A percentile compares a stretch with the other conserved stretches of the same genome.
Evolutionary conservation across 1,140 invertebrate species (phyloP).

Genomic region (Schlechtendalia chinensis): DNA sequence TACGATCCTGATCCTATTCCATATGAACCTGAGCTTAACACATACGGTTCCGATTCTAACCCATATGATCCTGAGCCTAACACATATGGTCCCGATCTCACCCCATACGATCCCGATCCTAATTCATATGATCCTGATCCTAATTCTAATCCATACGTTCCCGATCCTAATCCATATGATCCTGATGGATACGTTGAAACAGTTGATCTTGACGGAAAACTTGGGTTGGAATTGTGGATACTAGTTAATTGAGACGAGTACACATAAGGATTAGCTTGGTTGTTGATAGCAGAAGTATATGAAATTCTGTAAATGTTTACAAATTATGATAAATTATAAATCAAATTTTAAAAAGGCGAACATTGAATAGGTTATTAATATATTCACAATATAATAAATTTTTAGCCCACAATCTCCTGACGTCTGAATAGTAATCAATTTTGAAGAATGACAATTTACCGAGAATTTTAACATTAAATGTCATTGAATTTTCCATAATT

Average conservation of each 20-base stretch:
- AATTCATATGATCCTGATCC: not conserved
- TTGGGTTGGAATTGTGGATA: not conserved
- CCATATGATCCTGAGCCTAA: not conserved
- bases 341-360: too few relatives aligned
- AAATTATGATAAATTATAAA: not conserved
- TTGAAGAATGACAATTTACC: too few relatives aligned
- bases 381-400: too few relatives aligned
- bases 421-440: too few relatives aligned
- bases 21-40: not conserved
- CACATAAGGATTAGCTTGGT: not conserved
- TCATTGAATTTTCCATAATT: too few relatives aligned
- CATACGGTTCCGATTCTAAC: too few relatives aligned
- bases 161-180: not conserved
- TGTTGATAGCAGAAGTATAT: conserved; percentile 4
- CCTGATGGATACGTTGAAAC: not conserved
- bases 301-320: not conserved
- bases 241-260: conserved; percentile 8
- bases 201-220: conserved; percentile 14
- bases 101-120: too few relatives aligned
- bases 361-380: too few relatives aligned
- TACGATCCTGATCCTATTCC: too few relatives aligned
- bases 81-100: not conserved
- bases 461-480: too few relatives aligned
- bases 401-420: too few relatives aligned
- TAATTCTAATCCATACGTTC: not conserved